Percentiles rank a stretch among this genome's conserved stretches.
phyloP scores from a whole-genome alignment of 2,113 vertebrate genomes.

The Indicator maculatus region DNA sequence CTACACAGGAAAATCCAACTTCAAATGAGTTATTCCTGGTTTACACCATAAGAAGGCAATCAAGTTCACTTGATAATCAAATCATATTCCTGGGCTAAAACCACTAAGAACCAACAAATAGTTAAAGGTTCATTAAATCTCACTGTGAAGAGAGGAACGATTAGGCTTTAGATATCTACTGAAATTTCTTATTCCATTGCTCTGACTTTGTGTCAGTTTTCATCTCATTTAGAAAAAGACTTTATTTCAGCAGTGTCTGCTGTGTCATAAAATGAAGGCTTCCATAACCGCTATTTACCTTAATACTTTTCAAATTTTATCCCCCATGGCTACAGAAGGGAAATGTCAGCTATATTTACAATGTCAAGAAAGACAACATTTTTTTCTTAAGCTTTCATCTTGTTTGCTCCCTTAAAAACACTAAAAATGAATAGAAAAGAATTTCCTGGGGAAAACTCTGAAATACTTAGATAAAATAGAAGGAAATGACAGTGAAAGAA shows the following conservation, averaged over 20 bases:
- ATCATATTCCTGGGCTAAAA: not conserved
- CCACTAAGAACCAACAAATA: not conserved
- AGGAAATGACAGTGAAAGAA: conserved; percentile 74
- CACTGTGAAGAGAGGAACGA: not conserved
- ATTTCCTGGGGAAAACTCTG: conserved; percentile 78
- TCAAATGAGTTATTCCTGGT: not conserved
- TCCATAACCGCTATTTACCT: not conserved
- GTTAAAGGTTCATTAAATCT: not conserved
- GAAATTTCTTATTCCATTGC: not conserved
- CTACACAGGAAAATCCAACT: not conserved
- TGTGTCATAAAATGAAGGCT: not conserved
- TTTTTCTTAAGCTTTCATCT: conserved; percentile 72
- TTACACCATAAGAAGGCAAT: not conserved
- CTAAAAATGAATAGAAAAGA: conserved; percentile 77
- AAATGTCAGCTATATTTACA: conserved; percentile 70
- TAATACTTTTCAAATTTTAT: conserved; percentile 27
- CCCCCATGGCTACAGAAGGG: conserved; percentile 39
- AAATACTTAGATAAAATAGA: conserved; percentile 74
- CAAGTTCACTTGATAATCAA: not conserved
- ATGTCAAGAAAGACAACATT: conserved; percentile 68
- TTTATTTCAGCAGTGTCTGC: not conserved
- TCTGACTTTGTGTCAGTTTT: not conserved
- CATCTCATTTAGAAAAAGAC: not conserved
- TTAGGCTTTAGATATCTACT: not conserved
- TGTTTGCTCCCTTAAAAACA: conserved; percentile 72